Percentiles rank a stretch among this genome's conserved stretches.
Evolutionary conservation across 2,888 invertebrate species (phyloP).

Genomic region (Onthophagus sagittarius): DNA sequence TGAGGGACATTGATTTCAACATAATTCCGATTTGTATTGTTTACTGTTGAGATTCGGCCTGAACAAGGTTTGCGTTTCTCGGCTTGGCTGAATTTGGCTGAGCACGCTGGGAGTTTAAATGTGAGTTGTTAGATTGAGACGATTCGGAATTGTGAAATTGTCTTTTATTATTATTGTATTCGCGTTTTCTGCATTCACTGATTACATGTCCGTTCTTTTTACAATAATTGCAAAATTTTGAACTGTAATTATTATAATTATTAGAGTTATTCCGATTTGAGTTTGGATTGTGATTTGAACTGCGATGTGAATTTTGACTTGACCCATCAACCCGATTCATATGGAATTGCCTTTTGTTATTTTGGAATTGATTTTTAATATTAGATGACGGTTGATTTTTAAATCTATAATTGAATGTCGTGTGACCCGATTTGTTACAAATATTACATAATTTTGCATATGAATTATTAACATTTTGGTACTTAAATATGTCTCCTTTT

Average conservation of each 20-base stretch:
- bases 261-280: neutral
- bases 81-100: neutral
- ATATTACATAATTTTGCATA: no score
- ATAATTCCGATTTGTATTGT: neutral
- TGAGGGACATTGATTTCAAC: neutral
- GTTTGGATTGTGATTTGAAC: neutral
- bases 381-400: slow-evolving; percentile 27
- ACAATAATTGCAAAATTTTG: no score
- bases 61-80: slow-evolving; percentile 13
- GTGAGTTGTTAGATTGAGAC: slow-evolving; percentile 5
- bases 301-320: neutral
- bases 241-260: no score
- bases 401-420: slow-evolving; percentile 13
- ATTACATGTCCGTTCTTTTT: no score
- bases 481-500: no score
- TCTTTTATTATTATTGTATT: slow-evolving; percentile 24
- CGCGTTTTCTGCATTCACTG: no score
- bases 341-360: neutral
- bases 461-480: no score
- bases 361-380: slow-evolving; percentile 10
- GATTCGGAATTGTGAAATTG: slow-evolving; percentile 8
- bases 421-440: no score
- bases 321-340: neutral
- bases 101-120: no score
- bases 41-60: no score